Conservation (phyloP, 2,113 vertebrate species). For the Scolopax mira region DNA sequence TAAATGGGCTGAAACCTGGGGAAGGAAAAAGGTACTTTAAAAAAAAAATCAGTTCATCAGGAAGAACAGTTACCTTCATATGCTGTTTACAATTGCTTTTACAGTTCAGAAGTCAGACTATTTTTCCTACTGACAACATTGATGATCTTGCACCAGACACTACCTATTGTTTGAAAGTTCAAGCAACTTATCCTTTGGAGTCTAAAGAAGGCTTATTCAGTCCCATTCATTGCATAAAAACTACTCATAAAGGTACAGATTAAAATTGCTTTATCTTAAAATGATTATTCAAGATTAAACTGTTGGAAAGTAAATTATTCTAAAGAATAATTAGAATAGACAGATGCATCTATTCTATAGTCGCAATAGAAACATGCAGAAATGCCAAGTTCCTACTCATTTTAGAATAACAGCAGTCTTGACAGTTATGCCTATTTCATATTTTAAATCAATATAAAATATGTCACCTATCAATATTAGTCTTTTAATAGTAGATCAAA, state of each 20-base stretch:
- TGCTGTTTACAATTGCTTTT: background rate
- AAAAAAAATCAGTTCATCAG: background rate
- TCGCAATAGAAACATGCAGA: background rate
- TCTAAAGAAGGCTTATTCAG: background rate
- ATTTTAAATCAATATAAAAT: background rate
- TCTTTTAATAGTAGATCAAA: background rate
- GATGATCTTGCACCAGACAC: conserved; percentile 59
- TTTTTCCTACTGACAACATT: background rate
- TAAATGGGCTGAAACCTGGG: background rate
- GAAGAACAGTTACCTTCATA: background rate
- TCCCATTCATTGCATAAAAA: conserved; percentile 51
- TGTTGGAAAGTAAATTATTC: background rate
- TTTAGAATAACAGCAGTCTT: background rate
- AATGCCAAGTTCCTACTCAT: background rate
- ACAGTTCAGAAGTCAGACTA: background rate
- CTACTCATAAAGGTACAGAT: conserved; percentile 62
- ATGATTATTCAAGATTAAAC: rapidly evolving
- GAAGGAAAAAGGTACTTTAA: background rate
- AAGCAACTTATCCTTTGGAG: background rate
- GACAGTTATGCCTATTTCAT: background rate
- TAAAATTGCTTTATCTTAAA: background rate
- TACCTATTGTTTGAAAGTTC: conserved; percentile 72
- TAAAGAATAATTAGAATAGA: no score
- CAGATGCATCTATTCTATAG: no score
- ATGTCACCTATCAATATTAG: background rate